Evolutionary conservation across 1,140 invertebrate genomes (phyloP).

Genomic region (Reticulitermes speratus): DNA sequence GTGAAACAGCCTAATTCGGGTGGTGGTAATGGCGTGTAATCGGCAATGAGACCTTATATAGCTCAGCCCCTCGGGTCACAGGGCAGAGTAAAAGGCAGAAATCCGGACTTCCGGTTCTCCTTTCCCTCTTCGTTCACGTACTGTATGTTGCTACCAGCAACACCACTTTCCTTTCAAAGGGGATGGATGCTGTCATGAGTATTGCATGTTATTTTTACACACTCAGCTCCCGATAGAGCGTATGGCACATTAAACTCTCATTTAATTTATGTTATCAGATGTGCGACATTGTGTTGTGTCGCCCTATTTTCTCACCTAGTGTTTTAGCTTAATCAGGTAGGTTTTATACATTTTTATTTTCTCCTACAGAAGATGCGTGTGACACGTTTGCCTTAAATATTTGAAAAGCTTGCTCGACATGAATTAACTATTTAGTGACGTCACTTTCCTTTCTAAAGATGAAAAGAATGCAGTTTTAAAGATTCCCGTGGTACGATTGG

Average conservation of each 20-base stretch:
- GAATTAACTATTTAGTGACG: background rate
- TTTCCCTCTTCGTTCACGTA: background rate
- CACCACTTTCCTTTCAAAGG: background rate
- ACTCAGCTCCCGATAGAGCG: background rate
- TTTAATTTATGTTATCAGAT: background rate
- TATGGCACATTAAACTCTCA: background rate
- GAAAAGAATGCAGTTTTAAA: too few species aligned
- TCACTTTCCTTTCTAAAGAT: too few species aligned
- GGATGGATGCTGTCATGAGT: background rate
- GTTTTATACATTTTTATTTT: background rate
- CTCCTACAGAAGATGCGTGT: background rate
- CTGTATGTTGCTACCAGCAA: too few species aligned
- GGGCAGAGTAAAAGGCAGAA: conserved; percentile 25
- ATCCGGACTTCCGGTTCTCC: conserved; percentile 20
- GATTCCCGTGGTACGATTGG: too few species aligned
- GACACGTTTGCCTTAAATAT: background rate
- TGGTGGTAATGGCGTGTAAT: conserved; percentile 52
- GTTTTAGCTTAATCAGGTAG: background rate
- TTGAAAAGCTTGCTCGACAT: background rate
- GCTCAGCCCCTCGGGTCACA: conserved; percentile 19
- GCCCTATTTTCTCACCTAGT: background rate
- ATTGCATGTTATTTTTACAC: background rate
- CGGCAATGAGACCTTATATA: conserved; percentile 41
- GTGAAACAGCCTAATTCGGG: conserved; percentile 49
- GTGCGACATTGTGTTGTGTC: background rate